phyloP scores from a whole-genome alignment of 2,113 vertebrate species.

The Myrmecophaga tridactyla region DNA sequence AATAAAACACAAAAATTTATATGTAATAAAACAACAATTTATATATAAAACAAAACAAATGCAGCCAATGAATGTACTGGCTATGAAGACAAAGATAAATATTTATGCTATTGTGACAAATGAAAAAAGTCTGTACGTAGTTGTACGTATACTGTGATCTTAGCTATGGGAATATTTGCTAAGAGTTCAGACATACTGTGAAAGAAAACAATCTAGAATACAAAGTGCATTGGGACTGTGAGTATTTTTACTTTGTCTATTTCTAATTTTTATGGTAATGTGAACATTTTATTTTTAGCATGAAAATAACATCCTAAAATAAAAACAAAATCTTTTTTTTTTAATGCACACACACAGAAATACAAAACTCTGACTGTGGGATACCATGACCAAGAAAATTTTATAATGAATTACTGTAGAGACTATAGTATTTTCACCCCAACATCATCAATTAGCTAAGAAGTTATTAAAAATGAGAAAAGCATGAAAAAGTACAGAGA shows the following conservation, averaged over 20 bases:
- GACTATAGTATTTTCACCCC: constrained; percentile 21
- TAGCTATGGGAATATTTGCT: neutral
- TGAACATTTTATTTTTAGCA: constrained; percentile 37
- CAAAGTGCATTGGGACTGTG: neutral
- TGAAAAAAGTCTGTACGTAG: neutral
- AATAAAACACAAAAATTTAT: neutral
- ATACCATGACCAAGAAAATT: neutral
- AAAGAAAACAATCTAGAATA: neutral
- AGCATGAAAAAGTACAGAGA: constrained; percentile 15
- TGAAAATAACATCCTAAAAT: constrained; percentile 25
- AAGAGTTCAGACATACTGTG: neutral
- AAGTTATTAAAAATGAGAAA: constrained; percentile 24
- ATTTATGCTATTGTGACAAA: neutral
- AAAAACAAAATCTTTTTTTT: constrained; percentile 5
- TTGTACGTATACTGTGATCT: neutral
- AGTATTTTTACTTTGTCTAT: constrained; percentile 43
- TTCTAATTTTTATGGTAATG: constrained; percentile 8
- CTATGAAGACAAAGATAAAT: neutral
- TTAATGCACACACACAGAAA: neutral
- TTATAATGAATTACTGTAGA: neutral
- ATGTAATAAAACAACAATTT: neutral
- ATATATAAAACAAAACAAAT: neutral
- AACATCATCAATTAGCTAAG: neutral
- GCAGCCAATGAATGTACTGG: neutral
- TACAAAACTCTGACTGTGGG: neutral